Evolutionary conservation across 2,113 vertebrate genomes (phyloP), one percentile per base, ranked within the genome.

Genomic region (Hemiprocne comata): DNA sequence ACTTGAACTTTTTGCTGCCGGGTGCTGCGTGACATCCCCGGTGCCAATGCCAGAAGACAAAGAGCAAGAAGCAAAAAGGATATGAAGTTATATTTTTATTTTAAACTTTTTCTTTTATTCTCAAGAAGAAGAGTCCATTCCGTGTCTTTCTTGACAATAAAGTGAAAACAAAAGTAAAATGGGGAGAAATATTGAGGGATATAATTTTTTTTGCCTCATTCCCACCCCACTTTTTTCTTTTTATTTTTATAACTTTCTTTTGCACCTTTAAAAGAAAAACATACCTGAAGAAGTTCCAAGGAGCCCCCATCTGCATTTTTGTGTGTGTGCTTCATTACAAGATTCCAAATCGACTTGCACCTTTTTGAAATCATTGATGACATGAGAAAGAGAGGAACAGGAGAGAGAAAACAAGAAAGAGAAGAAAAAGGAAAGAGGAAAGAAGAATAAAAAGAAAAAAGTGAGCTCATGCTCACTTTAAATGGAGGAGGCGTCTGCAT

Each of bases 331-430:
- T 95, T 97, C 95, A 96, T 94, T 92, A 97, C 96, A 97, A 95
- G 96, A 97, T 98, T 98, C 97, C 97, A 98, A 97, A 98, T 97
- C 90, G 94, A 97, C 95, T 97, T 98, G 97, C 97, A 98, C 97
- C 97, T 98, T 98, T 97, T 94, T 94, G 79, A 97, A 95, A 92
- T 93, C 97, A 97, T 95, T 25, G 75, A 95, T 93, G 92, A 96
- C 44, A 81, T 96, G 95, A 96, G 94, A 97, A 91, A 92, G 94
- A 89, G 91, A 96, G 65, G 91, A 94, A 96, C 89, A 95, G 86
- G 80, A 92, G 91, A 94, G 74, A 81, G 91, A 92, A 86, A 70
- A 71, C 46, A 50, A 90, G 82, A 96, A 80, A 85, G 85, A 80
- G 66, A 92, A 77, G 86, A 94, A 95, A 97, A 94, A 95, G 91